Evolutionary conservation across 2,888 invertebrate genomes (phyloP).

Genomic region (Eristalis tenax): DNA sequence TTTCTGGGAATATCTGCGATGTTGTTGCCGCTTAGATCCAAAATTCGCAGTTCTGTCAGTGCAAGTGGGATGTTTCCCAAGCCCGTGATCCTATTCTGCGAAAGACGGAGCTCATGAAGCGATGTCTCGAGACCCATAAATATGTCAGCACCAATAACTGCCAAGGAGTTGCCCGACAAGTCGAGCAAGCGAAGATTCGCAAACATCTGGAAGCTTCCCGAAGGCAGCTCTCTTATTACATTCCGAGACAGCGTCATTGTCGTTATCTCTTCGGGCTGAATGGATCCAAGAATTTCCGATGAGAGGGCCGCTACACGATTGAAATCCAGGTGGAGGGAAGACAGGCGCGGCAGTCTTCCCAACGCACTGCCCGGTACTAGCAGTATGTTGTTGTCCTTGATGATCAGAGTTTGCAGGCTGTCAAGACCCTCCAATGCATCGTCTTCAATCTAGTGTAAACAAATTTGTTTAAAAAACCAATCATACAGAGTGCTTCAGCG

Average conservation of each 20-base stretch:
- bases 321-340: conserved; percentile 89
- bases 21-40: conserved; percentile 91
- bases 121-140: conserved; percentile 89
- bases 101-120: conserved; percentile 86
- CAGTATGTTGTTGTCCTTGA: conserved; percentile 94
- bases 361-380: conserved; percentile 92
- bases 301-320: conserved; percentile 94
- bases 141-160: conserved; percentile 87
- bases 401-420: conserved; percentile 88
- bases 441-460: conserved; percentile 88
- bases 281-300: conserved; percentile 88
- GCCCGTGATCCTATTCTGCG: conserved; percentile 88
- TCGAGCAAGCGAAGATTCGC: conserved; percentile 87
- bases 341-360: conserved; percentile 88
- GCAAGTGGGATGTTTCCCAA: conserved; percentile 86
- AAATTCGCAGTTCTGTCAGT: conserved; percentile 85
- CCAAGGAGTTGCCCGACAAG: conserved; percentile 90
- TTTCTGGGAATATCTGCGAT: conserved; percentile 87
- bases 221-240: conserved; percentile 92
- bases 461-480: not conserved
- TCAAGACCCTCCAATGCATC: conserved; percentile 92
- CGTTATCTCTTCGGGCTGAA: conserved; percentile 86
- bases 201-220: conserved; percentile 90
- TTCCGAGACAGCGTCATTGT: conserved; percentile 90
- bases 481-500: not conserved